Conservation (phyloP, 1,140 invertebrate species). For the Zaprionus inermis region DNA sequence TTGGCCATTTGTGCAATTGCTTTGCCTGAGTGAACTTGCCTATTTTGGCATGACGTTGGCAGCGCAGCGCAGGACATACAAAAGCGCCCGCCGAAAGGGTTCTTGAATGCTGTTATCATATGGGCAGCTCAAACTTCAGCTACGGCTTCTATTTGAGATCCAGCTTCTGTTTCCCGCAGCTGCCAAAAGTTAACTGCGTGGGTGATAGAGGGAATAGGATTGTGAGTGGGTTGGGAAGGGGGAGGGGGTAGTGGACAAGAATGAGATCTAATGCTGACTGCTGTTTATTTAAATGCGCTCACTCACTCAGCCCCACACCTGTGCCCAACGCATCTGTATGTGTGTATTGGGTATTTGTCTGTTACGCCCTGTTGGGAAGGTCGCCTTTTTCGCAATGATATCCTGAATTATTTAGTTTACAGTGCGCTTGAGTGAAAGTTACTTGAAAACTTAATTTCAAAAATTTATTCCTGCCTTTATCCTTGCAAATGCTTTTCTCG, state of each 20-base stretch:
- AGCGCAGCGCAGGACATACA: conserved; percentile 46
- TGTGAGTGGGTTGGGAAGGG: conserved; percentile 8
- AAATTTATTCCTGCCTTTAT: conserved; percentile 42
- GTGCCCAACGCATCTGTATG: conserved; percentile 22
- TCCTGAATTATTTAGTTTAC: conserved; percentile 80
- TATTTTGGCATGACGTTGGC: conserved; percentile 77
- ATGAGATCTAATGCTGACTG: conserved; percentile 53
- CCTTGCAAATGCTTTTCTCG: conserved; percentile 10
- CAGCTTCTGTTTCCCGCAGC: conserved; percentile 19
- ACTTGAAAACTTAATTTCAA: conserved; percentile 80
- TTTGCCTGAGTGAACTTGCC: conserved; percentile 80
- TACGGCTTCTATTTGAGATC: conserved; percentile 8
- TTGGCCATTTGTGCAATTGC: conserved; percentile 82
- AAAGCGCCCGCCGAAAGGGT: conserved; percentile 62
- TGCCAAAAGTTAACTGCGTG: conserved; percentile 60
- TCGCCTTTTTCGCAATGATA: conserved; percentile 34
- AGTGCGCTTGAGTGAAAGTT: conserved; percentile 78
- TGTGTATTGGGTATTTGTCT: conserved; percentile 42
- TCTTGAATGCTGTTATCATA: conserved; percentile 52
- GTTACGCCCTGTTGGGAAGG: conserved; percentile 23
- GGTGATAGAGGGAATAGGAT: conserved; percentile 21
- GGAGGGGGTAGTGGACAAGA: conserved; percentile 25
- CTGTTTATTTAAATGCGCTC: conserved; percentile 80
- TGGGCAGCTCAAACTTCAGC: conserved; percentile 26
- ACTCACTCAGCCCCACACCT: conserved; percentile 45